These are phyloP conservation scores for Harpagifer antarcticus DNA, from an alignment of 2,797 vertebrate genomes.

Conservation along the genomic window DNA sequence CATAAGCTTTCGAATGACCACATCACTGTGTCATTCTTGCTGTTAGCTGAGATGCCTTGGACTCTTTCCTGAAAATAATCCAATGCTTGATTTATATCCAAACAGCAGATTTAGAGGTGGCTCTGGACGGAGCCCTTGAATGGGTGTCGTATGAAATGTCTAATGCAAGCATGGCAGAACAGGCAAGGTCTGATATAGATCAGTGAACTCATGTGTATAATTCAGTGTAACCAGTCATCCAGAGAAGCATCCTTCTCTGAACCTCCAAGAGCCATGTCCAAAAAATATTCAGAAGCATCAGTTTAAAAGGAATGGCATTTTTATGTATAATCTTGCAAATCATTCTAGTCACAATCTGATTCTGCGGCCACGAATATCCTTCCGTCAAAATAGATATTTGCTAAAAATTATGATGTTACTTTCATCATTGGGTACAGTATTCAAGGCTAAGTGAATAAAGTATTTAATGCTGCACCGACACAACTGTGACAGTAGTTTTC, in stretches of 20 bases:
- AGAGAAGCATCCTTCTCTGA: slow-evolving; percentile 34
- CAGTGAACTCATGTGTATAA: slow-evolving; percentile 27
- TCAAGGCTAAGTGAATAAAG: slow-evolving; percentile 30
- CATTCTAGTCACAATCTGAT: slow-evolving; percentile 51
- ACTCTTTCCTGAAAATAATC: slow-evolving; percentile 44
- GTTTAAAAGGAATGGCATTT: slow-evolving; percentile 52
- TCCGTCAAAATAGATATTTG: slow-evolving; percentile 45
- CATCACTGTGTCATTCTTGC: slow-evolving; percentile 53
- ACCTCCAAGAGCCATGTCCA: slow-evolving; percentile 32
- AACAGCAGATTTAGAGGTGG: slow-evolving; percentile 41
- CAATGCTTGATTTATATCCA: slow-evolving; percentile 51
- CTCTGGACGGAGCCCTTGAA: slow-evolving; percentile 27
- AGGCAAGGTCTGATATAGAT: slow-evolving; percentile 22
- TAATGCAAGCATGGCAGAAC: slow-evolving; percentile 24
- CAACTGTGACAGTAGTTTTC: slow-evolving; percentile 10
- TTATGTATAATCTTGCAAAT: slow-evolving; percentile 38
- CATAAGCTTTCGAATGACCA: slow-evolving; percentile 49
- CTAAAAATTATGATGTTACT: slow-evolving; percentile 53
- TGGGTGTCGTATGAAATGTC: slow-evolving; percentile 21
- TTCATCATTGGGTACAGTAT: slow-evolving; percentile 41
- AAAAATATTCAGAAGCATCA: slow-evolving; percentile 37
- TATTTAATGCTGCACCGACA: slow-evolving; percentile 2
- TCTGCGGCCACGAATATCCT: slow-evolving; percentile 49
- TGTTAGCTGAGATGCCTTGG: slow-evolving; percentile 33
- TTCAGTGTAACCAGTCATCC: slow-evolving; percentile 44